Evolutionary conservation across 2,888 invertebrate genomes (phyloP).

Genomic region (Ypsolopha scabrella): DNA sequence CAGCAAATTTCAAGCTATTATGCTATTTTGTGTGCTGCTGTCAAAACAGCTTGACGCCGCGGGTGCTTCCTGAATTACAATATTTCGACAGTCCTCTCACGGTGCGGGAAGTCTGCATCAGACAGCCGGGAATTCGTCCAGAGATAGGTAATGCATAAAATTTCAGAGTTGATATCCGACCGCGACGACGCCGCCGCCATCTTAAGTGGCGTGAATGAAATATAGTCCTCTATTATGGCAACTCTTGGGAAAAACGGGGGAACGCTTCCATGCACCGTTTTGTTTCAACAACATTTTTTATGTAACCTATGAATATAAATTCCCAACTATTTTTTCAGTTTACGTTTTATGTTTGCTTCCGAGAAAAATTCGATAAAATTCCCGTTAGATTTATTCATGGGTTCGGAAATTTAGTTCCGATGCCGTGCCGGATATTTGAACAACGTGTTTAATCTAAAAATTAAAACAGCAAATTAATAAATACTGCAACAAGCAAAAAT

Average conservation of each 20-base stretch:
- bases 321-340: no score
- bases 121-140: conserved; percentile 21
- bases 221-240: conserved; percentile 13
- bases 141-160: conserved; percentile 32
- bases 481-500: no score
- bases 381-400: no score
- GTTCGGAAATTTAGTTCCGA: no score
- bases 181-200: conserved; percentile 14
- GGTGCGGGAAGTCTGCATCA: conserved; percentile 15
- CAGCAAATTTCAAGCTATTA: conserved; percentile 15
- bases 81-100: conserved; percentile 18
- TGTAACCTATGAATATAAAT: no score
- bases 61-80: conserved; percentile 16
- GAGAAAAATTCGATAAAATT: no score
- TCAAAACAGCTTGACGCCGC: conserved; percentile 21
- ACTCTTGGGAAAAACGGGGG: background rate
- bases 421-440: no score
- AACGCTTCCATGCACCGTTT: background rate
- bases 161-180: conserved; percentile 21
- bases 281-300: background rate
- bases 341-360: no score
- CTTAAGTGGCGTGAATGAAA: conserved; percentile 17
- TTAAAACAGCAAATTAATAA: no score
- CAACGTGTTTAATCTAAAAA: no score
- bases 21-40: conserved; percentile 14